Evolutionary conservation across 2,113 vertebrate species (phyloP).

Genomic region (Zosterops borbonicus): DNA sequence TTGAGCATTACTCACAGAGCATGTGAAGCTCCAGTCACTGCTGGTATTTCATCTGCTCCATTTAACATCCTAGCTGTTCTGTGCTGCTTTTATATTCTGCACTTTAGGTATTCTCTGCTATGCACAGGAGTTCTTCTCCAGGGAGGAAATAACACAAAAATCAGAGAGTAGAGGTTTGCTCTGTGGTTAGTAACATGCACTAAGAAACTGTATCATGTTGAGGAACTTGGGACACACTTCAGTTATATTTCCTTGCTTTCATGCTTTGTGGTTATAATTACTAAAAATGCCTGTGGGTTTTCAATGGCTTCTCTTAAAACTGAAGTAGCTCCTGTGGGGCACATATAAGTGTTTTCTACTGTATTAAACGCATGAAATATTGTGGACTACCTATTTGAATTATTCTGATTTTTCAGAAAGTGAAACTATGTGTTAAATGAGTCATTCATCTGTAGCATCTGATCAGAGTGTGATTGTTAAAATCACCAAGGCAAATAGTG

Average conservation of each 20-base stretch:
- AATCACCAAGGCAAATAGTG: neutral
- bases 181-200: conserved; percentile 2
- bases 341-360: neutral
- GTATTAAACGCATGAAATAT: conserved; percentile 5
- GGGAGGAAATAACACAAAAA: neutral
- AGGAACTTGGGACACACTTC: conserved; percentile 24
- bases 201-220: neutral
- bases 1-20: neutral
- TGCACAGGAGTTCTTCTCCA: neutral
- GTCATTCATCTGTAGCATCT: neutral
- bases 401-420: neutral
- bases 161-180: neutral
- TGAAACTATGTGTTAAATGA: neutral
- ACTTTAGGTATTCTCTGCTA: neutral
- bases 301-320: conserved; percentile 27
- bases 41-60: neutral
- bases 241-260: conserved; percentile 6
- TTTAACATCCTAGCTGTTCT: neutral
- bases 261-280: conserved; percentile 27
- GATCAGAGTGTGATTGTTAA: neutral
- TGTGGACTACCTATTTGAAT: neutral
- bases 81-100: neutral
- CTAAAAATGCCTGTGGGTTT: conserved; percentile 37
- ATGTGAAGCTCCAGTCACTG: neutral
- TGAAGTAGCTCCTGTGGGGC: neutral